Evolutionary conservation across 2,113 vertebrate genomes (phyloP).

Genomic region (Xyliphius kryptos): DNA sequence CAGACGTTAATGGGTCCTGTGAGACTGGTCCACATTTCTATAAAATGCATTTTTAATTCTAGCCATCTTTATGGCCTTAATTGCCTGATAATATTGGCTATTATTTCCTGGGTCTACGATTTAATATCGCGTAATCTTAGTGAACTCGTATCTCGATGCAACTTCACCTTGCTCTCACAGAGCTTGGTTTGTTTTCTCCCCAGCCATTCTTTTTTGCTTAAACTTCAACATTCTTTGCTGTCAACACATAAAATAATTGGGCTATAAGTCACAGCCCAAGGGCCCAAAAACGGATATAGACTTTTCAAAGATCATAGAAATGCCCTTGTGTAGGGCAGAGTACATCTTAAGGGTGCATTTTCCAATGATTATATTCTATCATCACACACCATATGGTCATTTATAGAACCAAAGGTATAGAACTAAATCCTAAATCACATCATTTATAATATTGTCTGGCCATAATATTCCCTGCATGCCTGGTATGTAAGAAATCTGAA

Average conservation of each 20-base stretch:
- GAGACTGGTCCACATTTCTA: no score
- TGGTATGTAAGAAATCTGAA: slow-evolving; percentile 2
- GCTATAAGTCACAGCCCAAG: slow-evolving; percentile 26
- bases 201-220: slow-evolving; percentile 15
- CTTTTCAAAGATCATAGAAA: slow-evolving; percentile 7
- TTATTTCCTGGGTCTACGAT: no score
- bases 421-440: slow-evolving; percentile 7
- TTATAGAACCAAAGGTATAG: not conserved
- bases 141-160: slow-evolving; percentile 3
- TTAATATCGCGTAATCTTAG: not conserved
- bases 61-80: no score
- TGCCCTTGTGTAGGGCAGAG: not conserved
- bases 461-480: slow-evolving; percentile 3
- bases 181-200: not conserved
- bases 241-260: slow-evolving; percentile 30
- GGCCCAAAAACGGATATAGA: slow-evolving; percentile 11
- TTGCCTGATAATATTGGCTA: no score
- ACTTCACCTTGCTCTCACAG: not conserved
- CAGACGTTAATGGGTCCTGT: no score
- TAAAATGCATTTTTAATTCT: no score
- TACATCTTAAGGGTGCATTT: not conserved
- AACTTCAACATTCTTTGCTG: slow-evolving; percentile 11
- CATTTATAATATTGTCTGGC: not conserved
- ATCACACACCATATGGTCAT: not conserved
- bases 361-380: not conserved